phyloP scores from a whole-genome alignment of 2,888 invertebrate genomes.

The Megaustenia siamemsis region DNA sequence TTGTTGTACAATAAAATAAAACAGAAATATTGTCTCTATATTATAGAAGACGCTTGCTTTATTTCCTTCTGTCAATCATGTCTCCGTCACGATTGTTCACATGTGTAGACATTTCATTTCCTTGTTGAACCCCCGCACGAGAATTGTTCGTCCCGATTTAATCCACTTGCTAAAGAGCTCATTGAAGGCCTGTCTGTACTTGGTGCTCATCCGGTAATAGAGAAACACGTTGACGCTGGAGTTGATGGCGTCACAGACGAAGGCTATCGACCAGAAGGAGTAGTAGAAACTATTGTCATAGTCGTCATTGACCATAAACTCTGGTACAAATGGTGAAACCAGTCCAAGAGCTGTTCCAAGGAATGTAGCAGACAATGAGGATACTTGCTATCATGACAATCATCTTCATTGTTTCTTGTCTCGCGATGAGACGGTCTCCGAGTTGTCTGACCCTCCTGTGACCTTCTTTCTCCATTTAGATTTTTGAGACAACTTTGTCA shows the following conservation, averaged over 20 bases:
- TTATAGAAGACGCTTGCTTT: too few species aligned
- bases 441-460: neutral
- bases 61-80: too few species aligned
- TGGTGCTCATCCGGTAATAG: conserved; percentile 13
- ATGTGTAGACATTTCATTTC: too few species aligned
- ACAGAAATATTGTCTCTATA: too few species aligned
- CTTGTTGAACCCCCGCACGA: too few species aligned
- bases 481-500: neutral
- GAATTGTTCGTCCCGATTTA: too few species aligned
- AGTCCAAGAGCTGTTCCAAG: neutral
- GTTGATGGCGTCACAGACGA: neutral
- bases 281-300: neutral
- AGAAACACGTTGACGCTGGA: conserved; percentile 15
- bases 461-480: neutral
- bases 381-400: neutral
- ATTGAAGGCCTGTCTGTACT: conserved; percentile 1
- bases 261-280: neutral
- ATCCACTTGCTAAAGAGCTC: neutral
- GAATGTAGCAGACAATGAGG: neutral
- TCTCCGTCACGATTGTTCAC: too few species aligned
- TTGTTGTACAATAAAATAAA: too few species aligned
- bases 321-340: neutral
- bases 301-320: neutral
- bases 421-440: neutral
- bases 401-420: conserved; percentile 1